Base-by-base conservation (phyloP, 2,113 vertebrate species). In the Anarrhichthys ocellatus region DNA sequence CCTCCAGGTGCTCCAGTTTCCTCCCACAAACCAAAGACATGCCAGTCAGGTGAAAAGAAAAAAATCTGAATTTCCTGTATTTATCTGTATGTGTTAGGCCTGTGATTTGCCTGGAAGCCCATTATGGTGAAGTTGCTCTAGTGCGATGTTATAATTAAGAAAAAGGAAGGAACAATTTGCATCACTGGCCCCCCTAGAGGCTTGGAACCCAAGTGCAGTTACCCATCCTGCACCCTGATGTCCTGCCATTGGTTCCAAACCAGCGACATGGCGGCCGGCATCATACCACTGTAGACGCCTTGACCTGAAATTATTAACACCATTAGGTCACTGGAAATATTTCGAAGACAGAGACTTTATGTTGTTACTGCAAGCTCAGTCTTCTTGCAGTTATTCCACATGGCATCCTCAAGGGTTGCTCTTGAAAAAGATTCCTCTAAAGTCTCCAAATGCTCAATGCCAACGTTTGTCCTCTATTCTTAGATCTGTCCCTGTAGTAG, bases 181-280 rank as follows among this genome's bases (percentile, higher is more conserved):
- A 73, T 86, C 81, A 79, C 81, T 89, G 67, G 84, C 83, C 89
- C 89, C 83, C 82, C 91, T 93, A 70, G 79, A 91, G 91, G 89
- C 52, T 76, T 59, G 22, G 71, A 20, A 75, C 32, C 54, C 61
- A 72, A 88, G 68, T 91, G 83, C 87, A 90, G 62, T 32, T 73
- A 22, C 73, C 58, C 71, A 90, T 70, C 58, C 80, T 88, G 82
- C 89, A 90, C 86, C 74, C 75, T 82, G 66, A 85, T 87, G 89
- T 88, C 84, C 81, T 86, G 67, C 73, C 70, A 76, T 83, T 8
- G 34, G 66, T 72, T 70, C 83, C 17, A 22, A 24, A 58, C 77
- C 77, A 34, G 63, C 65, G 3, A 71, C 14, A 50, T 56, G 64
- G 29, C 0, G 29, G 24, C 56, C 76, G 38, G 24, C 71, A 34